Evolutionary conservation across 2,888 invertebrate species (phyloP).

Genomic region (Bembecia ichneumoniformis): DNA sequence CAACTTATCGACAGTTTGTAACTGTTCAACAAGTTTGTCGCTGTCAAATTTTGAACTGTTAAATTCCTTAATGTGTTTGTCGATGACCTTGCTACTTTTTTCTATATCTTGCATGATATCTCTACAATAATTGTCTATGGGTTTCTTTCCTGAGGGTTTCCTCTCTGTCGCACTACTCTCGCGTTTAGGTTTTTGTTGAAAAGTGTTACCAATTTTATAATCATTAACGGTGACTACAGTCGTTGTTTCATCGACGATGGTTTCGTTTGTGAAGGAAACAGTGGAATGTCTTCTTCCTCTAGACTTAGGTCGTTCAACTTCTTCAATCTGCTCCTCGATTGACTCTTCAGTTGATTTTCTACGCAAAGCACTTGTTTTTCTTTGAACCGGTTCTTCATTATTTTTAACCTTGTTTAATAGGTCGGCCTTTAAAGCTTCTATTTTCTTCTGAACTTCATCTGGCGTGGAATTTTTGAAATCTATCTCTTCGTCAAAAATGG

Average conservation of each 20-base stretch:
- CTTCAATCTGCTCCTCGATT: constrained; percentile 46
- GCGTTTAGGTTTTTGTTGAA: constrained; percentile 24
- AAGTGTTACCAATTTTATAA: constrained; percentile 23
- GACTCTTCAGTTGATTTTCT: constrained; percentile 46
- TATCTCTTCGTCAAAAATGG: constrained; percentile 45
- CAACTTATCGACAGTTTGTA: constrained; percentile 65
- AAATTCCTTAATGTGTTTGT: constrained; percentile 64
- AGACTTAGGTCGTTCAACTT: constrained; percentile 45
- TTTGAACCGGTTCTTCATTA: constrained; percentile 37
- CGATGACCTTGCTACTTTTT: constrained; percentile 58
- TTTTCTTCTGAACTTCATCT: constrained; percentile 45
- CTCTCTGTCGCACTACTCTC: constrained; percentile 33
- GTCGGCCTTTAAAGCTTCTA: constrained; percentile 50
- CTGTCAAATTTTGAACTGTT: constrained; percentile 55
- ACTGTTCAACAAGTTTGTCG: constrained; percentile 58
- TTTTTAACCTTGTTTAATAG: constrained; percentile 53
- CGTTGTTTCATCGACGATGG: constrained; percentile 27
- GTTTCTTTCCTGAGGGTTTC: constrained; percentile 39
- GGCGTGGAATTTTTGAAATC: constrained; percentile 28
- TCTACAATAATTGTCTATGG: constrained; percentile 56
- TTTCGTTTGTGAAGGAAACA: constrained; percentile 43
- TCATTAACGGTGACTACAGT: constrained; percentile 25
- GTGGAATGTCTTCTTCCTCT: constrained; percentile 46
- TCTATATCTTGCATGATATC: constrained; percentile 60
- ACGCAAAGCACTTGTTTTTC: constrained; percentile 41